Conservation (phyloP, 2,113 vertebrate species). For the Periophthalmodon schlosseri region DNA sequence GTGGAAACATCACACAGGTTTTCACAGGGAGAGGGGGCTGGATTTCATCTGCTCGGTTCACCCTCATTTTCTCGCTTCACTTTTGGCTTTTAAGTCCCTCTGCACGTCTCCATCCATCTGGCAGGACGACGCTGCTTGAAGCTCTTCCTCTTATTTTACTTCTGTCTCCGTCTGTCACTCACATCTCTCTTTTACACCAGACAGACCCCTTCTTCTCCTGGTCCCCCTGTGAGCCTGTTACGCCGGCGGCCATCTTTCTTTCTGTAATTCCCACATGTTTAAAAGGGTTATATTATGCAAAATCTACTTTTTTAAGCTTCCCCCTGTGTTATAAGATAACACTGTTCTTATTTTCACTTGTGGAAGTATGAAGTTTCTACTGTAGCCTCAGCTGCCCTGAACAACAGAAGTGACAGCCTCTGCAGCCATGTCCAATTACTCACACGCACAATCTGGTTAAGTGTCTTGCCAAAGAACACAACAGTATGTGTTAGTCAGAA, state of each 20-base stretch:
- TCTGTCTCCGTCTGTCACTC: conserved; percentile 29
- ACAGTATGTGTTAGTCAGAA: not conserved
- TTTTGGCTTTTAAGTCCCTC: conserved; percentile 19
- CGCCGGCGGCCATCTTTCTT: conserved; percentile 3
- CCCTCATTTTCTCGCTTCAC: conserved; percentile 13
- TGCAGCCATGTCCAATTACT: not conserved
- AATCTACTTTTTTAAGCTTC: not conserved
- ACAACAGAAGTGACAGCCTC: not conserved
- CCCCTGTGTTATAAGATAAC: not conserved
- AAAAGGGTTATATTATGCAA: not conserved
- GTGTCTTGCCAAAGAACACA: no score
- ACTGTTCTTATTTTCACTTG: not conserved
- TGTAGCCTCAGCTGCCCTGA: not conserved
- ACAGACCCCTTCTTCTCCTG: not conserved
- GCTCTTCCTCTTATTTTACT: conserved; percentile 6
- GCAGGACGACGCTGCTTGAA: conserved; percentile 24
- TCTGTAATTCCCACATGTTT: conserved; percentile 5
- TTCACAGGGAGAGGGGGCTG: not conserved
- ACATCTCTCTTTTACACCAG: conserved; percentile 10
- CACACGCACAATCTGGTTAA: no score
- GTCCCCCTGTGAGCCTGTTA: conserved; percentile 15
- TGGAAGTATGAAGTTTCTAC: not conserved
- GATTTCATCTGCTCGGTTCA: conserved; percentile 18
- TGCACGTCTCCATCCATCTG: conserved; percentile 14
- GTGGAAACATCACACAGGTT: not conserved